A percentile compares a stretch with the other conserved stretches of the same genome.
phyloP scores from a whole-genome alignment of 2,797 vertebrate species.

The Forpus xanthops region DNA sequence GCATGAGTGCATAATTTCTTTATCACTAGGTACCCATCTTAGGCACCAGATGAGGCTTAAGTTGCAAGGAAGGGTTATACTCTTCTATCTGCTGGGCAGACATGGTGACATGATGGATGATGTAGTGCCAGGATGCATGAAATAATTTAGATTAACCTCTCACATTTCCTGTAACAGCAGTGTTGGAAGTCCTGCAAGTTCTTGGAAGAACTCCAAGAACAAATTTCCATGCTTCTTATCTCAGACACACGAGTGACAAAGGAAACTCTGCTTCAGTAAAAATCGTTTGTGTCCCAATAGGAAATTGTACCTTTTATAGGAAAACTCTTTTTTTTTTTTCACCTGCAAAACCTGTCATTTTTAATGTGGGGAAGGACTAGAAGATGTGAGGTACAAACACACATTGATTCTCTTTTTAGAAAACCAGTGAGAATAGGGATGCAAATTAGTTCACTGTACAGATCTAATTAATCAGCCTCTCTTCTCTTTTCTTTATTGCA shows the following conservation, averaged over 20 bases:
- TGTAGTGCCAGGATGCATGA: neutral
- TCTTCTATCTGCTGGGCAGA: neutral
- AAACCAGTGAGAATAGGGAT: constrained; percentile 68
- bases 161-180: neutral
- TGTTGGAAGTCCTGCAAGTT: constrained; percentile 18
- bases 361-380: constrained; percentile 27
- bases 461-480: constrained; percentile 63
- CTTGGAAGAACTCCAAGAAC: constrained; percentile 32
- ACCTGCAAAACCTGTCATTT: constrained; percentile 23
- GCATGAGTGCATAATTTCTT: accelerated
- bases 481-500: constrained; percentile 54
- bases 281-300: constrained; percentile 21
- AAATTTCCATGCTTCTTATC: constrained; percentile 35
- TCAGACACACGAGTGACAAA: neutral
- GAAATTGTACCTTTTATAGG: constrained; percentile 27
- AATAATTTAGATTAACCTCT: constrained; percentile 12
- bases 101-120: neutral
- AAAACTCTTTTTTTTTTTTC: constrained; percentile 10
- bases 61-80: neutral
- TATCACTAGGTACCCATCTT: neutral
- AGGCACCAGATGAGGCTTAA: neutral
- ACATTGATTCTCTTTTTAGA: constrained; percentile 55
- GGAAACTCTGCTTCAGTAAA: constrained; percentile 28
- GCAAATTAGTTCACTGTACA: constrained; percentile 64
- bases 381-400: constrained; percentile 49